These are phyloP conservation scores for Abrostola triplasia DNA, from an alignment of 2,888 invertebrate genomes.

Conservation along the genomic window DNA sequence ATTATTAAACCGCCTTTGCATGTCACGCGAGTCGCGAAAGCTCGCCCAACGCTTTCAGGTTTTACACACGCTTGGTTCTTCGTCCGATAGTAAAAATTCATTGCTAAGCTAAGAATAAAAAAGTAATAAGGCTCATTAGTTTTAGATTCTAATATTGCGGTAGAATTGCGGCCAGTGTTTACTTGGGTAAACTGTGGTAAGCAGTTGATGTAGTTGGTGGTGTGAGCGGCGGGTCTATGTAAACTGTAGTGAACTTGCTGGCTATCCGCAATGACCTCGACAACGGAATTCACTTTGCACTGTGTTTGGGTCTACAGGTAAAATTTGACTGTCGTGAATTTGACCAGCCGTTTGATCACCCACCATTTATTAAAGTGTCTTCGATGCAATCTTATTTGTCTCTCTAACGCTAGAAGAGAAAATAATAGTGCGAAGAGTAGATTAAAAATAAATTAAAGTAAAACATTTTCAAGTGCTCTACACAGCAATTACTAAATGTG, in stretches of 20 bases:
- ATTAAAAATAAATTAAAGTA: not conserved
- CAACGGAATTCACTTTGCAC: constrained; percentile 18
- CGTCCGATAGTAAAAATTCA: constrained; percentile 5
- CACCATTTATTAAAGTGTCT: no score
- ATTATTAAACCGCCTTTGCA: constrained; percentile 31
- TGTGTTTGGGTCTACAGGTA: not conserved
- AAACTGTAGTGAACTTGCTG: constrained; percentile 29
- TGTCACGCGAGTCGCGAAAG: constrained; percentile 44
- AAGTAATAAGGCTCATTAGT: no score
- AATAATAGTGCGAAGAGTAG: not conserved
- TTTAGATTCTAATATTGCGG: constrained; percentile 1
- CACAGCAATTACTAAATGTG: constrained; percentile 32
- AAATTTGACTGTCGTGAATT: not conserved
- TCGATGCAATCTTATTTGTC: no score
- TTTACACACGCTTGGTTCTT: constrained; percentile 39
- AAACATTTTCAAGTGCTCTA: not conserved
- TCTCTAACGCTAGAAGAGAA: no score
- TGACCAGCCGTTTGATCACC: not conserved
- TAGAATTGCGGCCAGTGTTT: constrained; percentile 32
- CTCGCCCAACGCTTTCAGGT: constrained; percentile 11
- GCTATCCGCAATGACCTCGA: constrained; percentile 31
- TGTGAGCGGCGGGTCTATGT: constrained; percentile 37
- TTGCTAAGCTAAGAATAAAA: not conserved
- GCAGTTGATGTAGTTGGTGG: constrained; percentile 21
- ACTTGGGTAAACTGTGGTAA: constrained; percentile 29